Conservation (phyloP, 1,140 invertebrate species). For the Zaprionus gabonicus region DNA sequence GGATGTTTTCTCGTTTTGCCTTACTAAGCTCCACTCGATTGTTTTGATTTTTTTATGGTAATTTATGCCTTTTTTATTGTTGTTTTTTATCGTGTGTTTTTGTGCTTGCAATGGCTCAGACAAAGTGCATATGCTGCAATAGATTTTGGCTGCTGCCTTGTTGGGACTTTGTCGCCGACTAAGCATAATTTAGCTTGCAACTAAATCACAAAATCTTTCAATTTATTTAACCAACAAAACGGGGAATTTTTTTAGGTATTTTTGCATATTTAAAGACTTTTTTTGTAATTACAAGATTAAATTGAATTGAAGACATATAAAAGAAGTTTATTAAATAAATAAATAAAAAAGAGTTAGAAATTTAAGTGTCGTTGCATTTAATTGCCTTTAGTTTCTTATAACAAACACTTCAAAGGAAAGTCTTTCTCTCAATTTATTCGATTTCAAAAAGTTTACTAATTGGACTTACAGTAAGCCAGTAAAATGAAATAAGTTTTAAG, state of each 20-base stretch:
- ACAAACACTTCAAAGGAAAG: not conserved
- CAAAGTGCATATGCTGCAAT: slow-evolving; percentile 33
- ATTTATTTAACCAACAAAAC: slow-evolving; percentile 22
- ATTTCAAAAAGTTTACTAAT: slow-evolving; percentile 9
- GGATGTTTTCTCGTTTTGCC: not conserved
- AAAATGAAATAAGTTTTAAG: not conserved
- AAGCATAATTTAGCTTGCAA: slow-evolving; percentile 18
- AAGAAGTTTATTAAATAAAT: not conserved
- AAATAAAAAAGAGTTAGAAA: not conserved
- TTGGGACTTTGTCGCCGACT: not conserved
- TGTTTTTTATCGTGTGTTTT: slow-evolving; percentile 7
- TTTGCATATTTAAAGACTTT: not conserved
- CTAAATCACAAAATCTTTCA: slow-evolving; percentile 26
- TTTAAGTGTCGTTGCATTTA: not conserved
- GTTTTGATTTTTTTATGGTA: slow-evolving; percentile 15
- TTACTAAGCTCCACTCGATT: not conserved
- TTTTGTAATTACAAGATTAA: not conserved
- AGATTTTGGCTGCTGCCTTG: slow-evolving; percentile 14
- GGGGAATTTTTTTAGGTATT: not conserved
- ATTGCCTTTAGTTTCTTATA: not conserved
- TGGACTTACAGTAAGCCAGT: slow-evolving; percentile 2
- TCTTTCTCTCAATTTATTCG: not conserved
- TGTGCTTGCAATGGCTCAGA: slow-evolving; percentile 5
- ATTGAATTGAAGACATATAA: no score
- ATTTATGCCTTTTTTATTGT: slow-evolving; percentile 24